Percentiles rank a stretch among this genome's conserved stretches.
phyloP scores from a whole-genome alignment of 2,888 invertebrate species.

The Anagyrus pseudococci region DNA sequence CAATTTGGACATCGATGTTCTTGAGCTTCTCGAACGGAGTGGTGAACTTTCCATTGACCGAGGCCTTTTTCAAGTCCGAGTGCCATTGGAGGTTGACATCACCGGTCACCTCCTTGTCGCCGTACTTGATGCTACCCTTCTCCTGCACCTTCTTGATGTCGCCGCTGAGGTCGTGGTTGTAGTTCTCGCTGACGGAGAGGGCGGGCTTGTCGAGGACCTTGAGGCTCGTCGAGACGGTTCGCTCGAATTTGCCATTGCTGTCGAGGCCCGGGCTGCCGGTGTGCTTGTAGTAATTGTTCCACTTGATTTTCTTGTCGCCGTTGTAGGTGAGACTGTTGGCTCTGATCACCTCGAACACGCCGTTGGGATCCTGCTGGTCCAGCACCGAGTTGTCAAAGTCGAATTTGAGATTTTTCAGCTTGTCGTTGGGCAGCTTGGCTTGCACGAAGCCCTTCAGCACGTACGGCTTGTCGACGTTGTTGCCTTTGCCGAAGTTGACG shows the following conservation, averaged over 20 bases:
- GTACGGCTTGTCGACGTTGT: constrained; percentile 59
- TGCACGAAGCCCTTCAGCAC: constrained; percentile 63
- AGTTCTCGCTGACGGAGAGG: constrained; percentile 61
- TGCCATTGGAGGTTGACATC: constrained; percentile 41
- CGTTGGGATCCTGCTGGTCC: constrained; percentile 47
- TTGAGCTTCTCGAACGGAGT: constrained; percentile 51
- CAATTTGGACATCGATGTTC: constrained; percentile 50
- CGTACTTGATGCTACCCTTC: constrained; percentile 46
- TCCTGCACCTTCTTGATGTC: constrained; percentile 44
- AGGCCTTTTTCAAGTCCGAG: constrained; percentile 44
- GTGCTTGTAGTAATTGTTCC: constrained; percentile 51
- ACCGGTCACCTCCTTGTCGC: constrained; percentile 46
- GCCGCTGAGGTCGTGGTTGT: constrained; percentile 61
- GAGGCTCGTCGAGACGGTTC: constrained; percentile 53
- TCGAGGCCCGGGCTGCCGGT: constrained; percentile 51
- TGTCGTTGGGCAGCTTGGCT: constrained; percentile 67
- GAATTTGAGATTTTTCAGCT: constrained; percentile 67
- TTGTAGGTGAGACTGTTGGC: constrained; percentile 64
- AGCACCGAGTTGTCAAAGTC: constrained; percentile 57
- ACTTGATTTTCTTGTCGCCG: constrained; percentile 64
- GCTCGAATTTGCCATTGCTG: constrained; percentile 57
- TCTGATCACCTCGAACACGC: constrained; percentile 54
- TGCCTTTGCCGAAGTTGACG: constrained; percentile 44
- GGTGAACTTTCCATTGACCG: constrained; percentile 48
- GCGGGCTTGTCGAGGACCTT: constrained; percentile 64